These are phyloP conservation scores for Acanthochromis polyacanthus DNA, from an alignment of 2,113 vertebrate species.

Conservation along the genomic window DNA sequence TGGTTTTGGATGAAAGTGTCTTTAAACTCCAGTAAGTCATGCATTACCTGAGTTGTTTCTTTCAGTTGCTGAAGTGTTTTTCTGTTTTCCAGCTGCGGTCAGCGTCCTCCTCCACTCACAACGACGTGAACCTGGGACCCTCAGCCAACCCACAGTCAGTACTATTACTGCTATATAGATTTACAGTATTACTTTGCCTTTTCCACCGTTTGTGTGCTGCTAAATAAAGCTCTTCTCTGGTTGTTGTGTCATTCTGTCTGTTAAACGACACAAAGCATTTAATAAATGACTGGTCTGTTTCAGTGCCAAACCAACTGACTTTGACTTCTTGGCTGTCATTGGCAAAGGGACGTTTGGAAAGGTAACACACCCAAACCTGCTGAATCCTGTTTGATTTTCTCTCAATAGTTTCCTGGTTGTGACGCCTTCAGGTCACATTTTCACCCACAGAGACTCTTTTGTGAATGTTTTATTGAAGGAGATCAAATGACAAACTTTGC, in stretches of 20 bases:
- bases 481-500: neutral
- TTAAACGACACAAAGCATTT: slow-evolving; percentile 15
- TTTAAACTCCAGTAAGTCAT: no score
- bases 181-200: neutral
- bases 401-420: slow-evolving; percentile 14
- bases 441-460: neutral
- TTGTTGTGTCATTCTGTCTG: neutral
- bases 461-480: neutral
- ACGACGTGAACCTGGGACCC: slow-evolving; percentile 94
- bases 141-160: slow-evolving; percentile 99
- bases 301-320: slow-evolving; percentile 85
- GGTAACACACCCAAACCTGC: slow-evolving; percentile 67
- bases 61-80: neutral
- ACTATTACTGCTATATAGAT: neutral
- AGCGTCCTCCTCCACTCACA: slow-evolving; percentile 73
- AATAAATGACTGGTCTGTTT: slow-evolving; percentile 42
- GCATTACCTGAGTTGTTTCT: neutral
- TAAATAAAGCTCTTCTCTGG: slow-evolving; percentile 8
- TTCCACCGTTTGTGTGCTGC: neutral
- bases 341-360: slow-evolving; percentile 87
- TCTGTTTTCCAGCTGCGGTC: slow-evolving; percentile 74
- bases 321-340: slow-evolving; percentile 85
- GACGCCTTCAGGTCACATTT: slow-evolving; percentile 3
- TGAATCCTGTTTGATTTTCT: neutral
- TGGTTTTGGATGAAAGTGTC: no score